Evolutionary conservation across 1,140 invertebrate genomes (phyloP).

Genomic region (Sycophila sp.): DNA sequence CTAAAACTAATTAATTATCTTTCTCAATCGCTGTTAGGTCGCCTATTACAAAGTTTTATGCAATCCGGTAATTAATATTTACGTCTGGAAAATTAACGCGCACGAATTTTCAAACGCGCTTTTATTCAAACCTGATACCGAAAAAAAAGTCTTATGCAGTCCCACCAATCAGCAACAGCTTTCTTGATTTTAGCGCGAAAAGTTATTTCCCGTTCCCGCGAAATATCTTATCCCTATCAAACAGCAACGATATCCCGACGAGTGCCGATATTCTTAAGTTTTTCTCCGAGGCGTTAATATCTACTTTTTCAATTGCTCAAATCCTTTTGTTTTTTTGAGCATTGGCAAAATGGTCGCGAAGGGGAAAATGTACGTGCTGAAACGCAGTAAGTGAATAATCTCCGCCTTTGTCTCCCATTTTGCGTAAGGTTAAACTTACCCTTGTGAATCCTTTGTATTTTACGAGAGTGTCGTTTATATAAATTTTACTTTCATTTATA

Average conservation of each 20-base stretch:
- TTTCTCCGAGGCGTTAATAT: not conserved
- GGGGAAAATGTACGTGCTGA: conserved; percentile 67
- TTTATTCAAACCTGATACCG: too few relatives aligned
- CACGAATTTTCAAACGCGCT: too few relatives aligned
- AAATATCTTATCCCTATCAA: not conserved
- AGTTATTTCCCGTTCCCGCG: conserved; percentile 1
- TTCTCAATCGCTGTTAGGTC: too few relatives aligned
- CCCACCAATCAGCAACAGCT: not conserved
- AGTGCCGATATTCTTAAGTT: not conserved
- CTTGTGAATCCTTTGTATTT: too few relatives aligned
- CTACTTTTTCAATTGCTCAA: not conserved
- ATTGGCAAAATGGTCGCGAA: conserved; percentile 38
- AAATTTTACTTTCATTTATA: not conserved
- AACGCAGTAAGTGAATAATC: conserved; percentile 62
- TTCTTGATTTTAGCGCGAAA: conserved; percentile 3
- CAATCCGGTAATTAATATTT: too few relatives aligned
- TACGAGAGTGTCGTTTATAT: not conserved
- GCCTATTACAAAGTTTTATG: too few relatives aligned
- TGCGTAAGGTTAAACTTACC: too few relatives aligned
- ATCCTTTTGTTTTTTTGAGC: not conserved
- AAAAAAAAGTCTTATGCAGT: too few relatives aligned
- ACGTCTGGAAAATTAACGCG: too few relatives aligned
- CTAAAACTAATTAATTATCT: too few relatives aligned
- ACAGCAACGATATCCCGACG: not conserved
- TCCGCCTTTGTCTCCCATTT: too few relatives aligned